Evolutionary conservation across 30 jellyfish, hydroid and myxozoan species (phyloP).

Genomic region (Hydractinia symbiolongicarpus): DNA sequence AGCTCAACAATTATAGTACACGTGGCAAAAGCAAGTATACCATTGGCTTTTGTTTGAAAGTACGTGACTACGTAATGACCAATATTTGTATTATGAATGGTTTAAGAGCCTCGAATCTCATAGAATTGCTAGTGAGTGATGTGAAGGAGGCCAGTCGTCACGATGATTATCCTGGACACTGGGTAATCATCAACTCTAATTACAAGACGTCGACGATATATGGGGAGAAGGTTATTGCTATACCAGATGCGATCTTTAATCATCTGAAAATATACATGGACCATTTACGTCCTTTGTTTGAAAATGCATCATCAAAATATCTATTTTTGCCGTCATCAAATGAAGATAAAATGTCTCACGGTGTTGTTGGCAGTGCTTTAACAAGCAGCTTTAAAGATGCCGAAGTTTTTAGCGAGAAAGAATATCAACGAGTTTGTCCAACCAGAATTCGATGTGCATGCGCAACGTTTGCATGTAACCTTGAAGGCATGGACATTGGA

Average conservation of each 20-base stretch:
- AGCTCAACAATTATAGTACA: background rate
- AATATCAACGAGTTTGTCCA: conserved; percentile 25
- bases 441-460: conserved; percentile 29
- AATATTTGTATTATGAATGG: conserved; percentile 22
- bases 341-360: conserved; percentile 29
- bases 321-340: conserved; percentile 13
- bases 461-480: conserved; percentile 26
- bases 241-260: conserved; percentile 14
- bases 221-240: conserved; percentile 29
- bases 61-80: conserved; percentile 25
- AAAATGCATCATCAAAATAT: background rate
- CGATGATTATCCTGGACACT: conserved; percentile 24
- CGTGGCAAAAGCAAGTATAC: background rate
- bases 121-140: conserved; percentile 16
- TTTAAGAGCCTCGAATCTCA: conserved; percentile 21
- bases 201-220: conserved; percentile 30
- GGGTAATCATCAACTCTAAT: conserved; percentile 9
- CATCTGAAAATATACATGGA: conserved; percentile 15
- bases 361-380: conserved; percentile 13
- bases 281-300: background rate
- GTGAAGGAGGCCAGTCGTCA: conserved; percentile 8
- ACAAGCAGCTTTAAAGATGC: conserved; percentile 17
- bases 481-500: conserved; percentile 29
- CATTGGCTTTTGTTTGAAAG: conserved; percentile 14
- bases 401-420: conserved; percentile 1